These are phyloP conservation scores for Desoria tigrina DNA, from an alignment of 2,888 invertebrate genomes.

Conservation along the genomic window DNA sequence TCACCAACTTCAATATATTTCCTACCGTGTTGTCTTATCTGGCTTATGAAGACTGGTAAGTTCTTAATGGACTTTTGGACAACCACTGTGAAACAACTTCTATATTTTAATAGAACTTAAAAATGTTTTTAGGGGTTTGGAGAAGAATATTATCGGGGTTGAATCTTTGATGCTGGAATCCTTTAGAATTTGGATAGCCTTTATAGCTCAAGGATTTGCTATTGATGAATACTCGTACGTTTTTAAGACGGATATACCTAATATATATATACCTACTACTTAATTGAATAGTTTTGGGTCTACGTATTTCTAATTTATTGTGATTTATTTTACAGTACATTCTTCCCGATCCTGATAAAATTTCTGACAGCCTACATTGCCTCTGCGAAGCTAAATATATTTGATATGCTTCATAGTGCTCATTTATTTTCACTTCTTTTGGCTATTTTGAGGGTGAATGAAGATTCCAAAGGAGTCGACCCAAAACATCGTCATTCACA, in stretches of 20 bases:
- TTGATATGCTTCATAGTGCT: constrained; percentile 37
- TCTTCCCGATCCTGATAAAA: constrained; percentile 43
- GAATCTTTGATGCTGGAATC: constrained; percentile 37
- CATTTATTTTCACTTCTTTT: constrained; percentile 31
- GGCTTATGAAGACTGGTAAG: constrained; percentile 38
- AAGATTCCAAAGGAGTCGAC: neutral
- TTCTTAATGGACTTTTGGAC: no score
- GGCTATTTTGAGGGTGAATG: constrained; percentile 25
- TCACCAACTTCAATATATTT: constrained; percentile 26
- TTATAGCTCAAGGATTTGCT: constrained; percentile 32
- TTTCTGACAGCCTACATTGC: constrained; percentile 29
- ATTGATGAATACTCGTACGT: constrained; percentile 41
- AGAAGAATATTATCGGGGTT: constrained; percentile 26
- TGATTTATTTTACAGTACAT: no score
- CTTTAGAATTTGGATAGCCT: constrained; percentile 36
- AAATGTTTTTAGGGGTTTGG: constrained; percentile 8
- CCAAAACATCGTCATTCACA: constrained; percentile 29
- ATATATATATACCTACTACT: no score
- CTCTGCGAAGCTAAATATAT: constrained; percentile 22
- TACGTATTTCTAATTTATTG: no score
- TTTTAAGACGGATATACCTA: no score
- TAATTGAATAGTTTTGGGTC: no score
- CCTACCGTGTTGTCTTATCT: constrained; percentile 37
- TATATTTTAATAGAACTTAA: no score
- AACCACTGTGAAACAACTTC: no score